These are phyloP conservation scores for Meliscaeva auricollis DNA, from an alignment of 2,888 invertebrate genomes.

Conservation along the genomic window DNA sequence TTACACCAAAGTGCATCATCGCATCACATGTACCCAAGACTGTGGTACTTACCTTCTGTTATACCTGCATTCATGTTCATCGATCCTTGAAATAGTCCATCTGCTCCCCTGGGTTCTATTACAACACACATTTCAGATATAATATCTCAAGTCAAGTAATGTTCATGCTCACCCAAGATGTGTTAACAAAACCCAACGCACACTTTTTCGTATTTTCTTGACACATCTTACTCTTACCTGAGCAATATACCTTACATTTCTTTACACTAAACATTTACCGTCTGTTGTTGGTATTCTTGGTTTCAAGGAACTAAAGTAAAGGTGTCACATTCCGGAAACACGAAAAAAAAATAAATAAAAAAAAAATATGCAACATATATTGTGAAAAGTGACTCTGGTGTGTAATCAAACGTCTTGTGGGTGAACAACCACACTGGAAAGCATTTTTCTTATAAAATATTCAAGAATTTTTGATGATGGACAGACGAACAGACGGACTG, in stretches of 20 bases:
- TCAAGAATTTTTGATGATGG: background rate
- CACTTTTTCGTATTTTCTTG: background rate
- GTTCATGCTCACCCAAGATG: conserved; percentile 39
- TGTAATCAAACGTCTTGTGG: conserved; percentile 22
- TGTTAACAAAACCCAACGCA: conserved; percentile 28
- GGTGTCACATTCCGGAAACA: conserved; percentile 59
- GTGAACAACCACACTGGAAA: background rate
- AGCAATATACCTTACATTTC: background rate
- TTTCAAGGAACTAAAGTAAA: conserved; percentile 11
- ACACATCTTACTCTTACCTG: background rate
- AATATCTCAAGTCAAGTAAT: background rate
- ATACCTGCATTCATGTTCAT: conserved; percentile 29
- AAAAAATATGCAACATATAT: conserved; percentile 27
- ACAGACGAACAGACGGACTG: background rate
- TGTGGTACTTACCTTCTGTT: background rate
- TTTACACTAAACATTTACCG: background rate
- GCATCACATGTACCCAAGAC: background rate
- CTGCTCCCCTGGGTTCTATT: conserved; percentile 24
- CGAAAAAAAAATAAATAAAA: background rate
- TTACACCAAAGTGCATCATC: conserved; percentile 27
- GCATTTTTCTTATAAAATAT: conserved; percentile 19
- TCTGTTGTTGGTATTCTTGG: conserved; percentile 4
- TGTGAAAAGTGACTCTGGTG: background rate
- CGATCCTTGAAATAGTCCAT: conserved; percentile 55
- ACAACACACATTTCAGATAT: conserved; percentile 15